Evolutionary conservation across 2,888 invertebrate genomes (phyloP).

Genomic region (Mycalesis mineus): DNA sequence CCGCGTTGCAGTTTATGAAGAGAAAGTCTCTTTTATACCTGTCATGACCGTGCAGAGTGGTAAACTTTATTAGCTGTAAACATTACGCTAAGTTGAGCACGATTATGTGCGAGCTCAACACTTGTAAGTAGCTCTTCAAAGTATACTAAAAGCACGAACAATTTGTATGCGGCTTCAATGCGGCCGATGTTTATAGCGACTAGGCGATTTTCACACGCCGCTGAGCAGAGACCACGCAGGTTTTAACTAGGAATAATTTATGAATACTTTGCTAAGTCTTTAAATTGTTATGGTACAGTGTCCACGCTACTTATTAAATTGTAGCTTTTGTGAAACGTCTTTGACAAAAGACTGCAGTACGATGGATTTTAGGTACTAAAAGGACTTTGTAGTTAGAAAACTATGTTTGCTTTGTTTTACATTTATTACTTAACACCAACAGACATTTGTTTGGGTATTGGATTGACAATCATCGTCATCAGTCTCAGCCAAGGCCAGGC

Average conservation of each 20-base stretch:
- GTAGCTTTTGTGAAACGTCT: too few relatives aligned
- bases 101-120: conserved; percentile 18
- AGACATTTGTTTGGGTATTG: too few relatives aligned
- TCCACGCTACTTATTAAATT: too few relatives aligned
- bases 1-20: not conserved
- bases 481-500: too few relatives aligned
- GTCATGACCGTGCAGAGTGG: not conserved
- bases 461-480: too few relatives aligned
- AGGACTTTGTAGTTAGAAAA: too few relatives aligned
- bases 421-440: too few relatives aligned
- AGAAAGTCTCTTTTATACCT: not conserved
- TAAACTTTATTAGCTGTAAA: conserved; percentile 11
- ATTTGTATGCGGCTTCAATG: conserved; percentile 62
- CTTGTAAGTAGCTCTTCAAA: conserved; percentile 23
- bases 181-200: conserved; percentile 52
- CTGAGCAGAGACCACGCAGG: not conserved
- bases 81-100: conserved; percentile 11
- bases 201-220: conserved; percentile 26
- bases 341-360: too few relatives aligned
- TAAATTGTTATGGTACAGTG: not conserved
- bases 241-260: conserved; percentile 1
- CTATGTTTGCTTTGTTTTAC: too few relatives aligned
- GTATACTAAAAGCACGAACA: conserved; percentile 36
- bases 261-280: not conserved
- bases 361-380: too few relatives aligned